Conservation (phyloP, 2,113 vertebrate species). For the Macrotis lagotis region DNA sequence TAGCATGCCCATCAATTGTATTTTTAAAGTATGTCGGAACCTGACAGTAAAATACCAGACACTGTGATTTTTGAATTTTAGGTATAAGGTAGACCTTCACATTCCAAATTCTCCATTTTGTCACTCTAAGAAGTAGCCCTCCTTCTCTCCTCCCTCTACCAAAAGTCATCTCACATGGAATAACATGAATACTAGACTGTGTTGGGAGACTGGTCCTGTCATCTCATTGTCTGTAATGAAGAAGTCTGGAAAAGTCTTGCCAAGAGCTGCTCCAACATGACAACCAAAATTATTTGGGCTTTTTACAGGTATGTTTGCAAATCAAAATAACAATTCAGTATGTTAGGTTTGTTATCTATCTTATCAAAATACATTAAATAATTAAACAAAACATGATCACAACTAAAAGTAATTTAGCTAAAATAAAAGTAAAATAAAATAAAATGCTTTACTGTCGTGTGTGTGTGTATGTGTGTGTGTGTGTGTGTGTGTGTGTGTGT, state of each 20-base stretch:
- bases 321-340: not conserved
- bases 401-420: not conserved
- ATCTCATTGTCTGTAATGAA: not conserved
- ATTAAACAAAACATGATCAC: not conserved
- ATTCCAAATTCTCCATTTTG: slow-evolving; percentile 21
- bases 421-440: not conserved
- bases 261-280: not conserved
- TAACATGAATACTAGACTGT: not conserved
- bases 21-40: slow-evolving; percentile 63
- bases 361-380: not conserved
- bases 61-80: slow-evolving; percentile 19
- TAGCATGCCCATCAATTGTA: slow-evolving; percentile 32
- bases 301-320: not conserved
- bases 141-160: not conserved
- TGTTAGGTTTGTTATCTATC: not conserved
- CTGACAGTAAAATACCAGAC: slow-evolving; percentile 44
- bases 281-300: not conserved
- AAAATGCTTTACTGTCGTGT: not conserved
- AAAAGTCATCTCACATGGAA: not conserved
- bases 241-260: not conserved
- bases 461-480: too few species aligned
- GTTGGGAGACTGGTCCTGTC: slow-evolving; percentile 23
- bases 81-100: slow-evolving; percentile 35
- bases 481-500: too few species aligned
- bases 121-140: slow-evolving; percentile 45